Base-by-base conservation (phyloP, 2,797 vertebrate genomes). In the Diplodus puntazzo region DNA sequence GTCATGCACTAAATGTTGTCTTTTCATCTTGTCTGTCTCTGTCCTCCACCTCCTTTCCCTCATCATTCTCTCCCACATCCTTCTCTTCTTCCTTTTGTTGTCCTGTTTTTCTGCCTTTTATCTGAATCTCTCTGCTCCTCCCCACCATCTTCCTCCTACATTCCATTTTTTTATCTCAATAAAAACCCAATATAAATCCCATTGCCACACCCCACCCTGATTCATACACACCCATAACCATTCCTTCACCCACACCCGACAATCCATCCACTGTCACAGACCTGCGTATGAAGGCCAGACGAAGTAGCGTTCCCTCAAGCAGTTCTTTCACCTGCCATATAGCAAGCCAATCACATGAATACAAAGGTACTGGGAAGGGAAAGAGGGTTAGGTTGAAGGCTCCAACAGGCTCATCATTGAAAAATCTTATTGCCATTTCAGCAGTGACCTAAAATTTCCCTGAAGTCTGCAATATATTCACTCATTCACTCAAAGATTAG, bases 321-420 rank as follows among this genome's bases (percentile, higher is more conserved):
- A 87, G 82, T 16, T 90, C 92, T 27, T 91, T 93, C 20, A 87
- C 93, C 91, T 87, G 89, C 90, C 91, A 92, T 76, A 91, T 94
- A 92, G 90, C 94, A 86, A 91, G 70, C 79, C 94, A 93, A 57
- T 91, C 93, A 14, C 84, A 84, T 17, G 80, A 87, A 54, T 67
- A 84, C 77, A 81, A 94, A 94, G 94, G 94, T 95, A 94, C 79
- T 60, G 78, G 9, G 34, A 23, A 65, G 30, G 25, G 52, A 7
- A 54, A 48, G 9, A 30, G 58, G 11, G 34, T 34, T 3, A 48
- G 42, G 42, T 48, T 65, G 1, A 34, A 39, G 59, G 17, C 14
- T 70, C 3, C 20, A 25, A 17, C 5, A 3, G 55, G n/a, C 53
- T 68, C 45, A 13, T 39, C 20, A 7, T 12, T 54, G 12, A 62